Percentiles rank a stretch among this genome's conserved stretches.
Conservation (phyloP, 2,113 vertebrate genomes). For the Megaceryle maxima region DNA sequence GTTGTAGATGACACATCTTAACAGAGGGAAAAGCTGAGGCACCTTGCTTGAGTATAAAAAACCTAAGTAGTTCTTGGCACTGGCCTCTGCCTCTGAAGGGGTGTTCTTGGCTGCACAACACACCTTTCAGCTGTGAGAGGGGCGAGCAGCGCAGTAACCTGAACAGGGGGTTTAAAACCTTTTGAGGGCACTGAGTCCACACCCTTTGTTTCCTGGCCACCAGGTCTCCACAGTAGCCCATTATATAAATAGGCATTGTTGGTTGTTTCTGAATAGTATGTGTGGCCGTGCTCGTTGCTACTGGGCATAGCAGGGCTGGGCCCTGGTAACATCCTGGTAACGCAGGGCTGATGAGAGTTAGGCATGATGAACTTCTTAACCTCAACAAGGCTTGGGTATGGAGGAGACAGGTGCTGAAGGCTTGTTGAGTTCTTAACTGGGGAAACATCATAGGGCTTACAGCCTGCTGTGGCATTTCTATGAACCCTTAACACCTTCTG, state of each 20-base stretch:
- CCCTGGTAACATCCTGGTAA: not conserved
- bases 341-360: fast-evolving
- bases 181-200: not conserved
- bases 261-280: not conserved
- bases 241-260: fast-evolving
- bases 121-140: not conserved
- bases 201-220: not conserved
- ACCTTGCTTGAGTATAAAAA: not conserved
- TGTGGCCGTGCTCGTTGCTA: not conserved
- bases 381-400: fast-evolving
- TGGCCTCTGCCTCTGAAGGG: not conserved
- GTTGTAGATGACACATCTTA: no score
- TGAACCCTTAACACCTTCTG: fast-evolving
- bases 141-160: fast-evolving
- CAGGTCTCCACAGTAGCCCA: not conserved
- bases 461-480: fast-evolving
- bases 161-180: not conserved
- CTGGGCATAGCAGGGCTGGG: not conserved
- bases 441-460: fast-evolving
- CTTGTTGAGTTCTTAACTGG: not conserved
- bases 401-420: fast-evolving
- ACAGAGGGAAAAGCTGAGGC: not conserved
- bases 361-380: no score
- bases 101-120: no score
- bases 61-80: fast-evolving